Percentiles rank a stretch among this genome's conserved stretches.
Conservation (phyloP, 2,888 invertebrate genomes). For the Rapana venosa region DNA sequence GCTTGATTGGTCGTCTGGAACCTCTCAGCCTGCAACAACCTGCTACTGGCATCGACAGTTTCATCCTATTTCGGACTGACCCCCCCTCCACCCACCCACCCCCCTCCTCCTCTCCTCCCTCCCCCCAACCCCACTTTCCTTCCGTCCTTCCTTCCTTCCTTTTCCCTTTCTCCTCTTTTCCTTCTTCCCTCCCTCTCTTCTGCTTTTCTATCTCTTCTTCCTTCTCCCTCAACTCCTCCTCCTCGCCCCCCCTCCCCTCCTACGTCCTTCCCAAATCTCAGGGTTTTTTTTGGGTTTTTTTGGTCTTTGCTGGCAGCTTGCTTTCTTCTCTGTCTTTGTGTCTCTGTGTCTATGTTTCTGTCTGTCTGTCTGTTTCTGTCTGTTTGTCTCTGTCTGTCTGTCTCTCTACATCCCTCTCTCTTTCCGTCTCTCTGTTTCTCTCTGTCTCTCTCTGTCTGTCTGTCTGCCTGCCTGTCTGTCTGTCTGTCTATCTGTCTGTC, state of each 20-base stretch:
- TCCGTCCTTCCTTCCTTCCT: background rate
- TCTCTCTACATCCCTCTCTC: too few relatives aligned
- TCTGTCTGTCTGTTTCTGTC: too few relatives aligned
- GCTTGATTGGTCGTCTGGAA: conserved; percentile 26
- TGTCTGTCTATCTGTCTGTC: background rate
- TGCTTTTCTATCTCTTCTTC: background rate
- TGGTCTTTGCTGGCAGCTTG: background rate
- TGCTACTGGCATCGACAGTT: conserved; percentile 27
- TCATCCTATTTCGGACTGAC: conserved; percentile 9
- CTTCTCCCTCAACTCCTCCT: background rate
- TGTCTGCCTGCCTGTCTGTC: background rate
- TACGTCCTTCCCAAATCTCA: background rate
- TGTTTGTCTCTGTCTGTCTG: too few relatives aligned
- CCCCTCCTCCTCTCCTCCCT: background rate
- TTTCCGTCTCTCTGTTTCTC: background rate
- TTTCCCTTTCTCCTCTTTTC: too few relatives aligned
- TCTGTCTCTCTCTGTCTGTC: background rate
- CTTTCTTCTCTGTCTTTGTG: background rate
- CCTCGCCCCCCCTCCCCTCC: background rate
- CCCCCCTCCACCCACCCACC: background rate
- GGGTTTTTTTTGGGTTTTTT: background rate
- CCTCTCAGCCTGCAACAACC: background rate
- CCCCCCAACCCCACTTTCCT: background rate
- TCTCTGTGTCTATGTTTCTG: too few relatives aligned
- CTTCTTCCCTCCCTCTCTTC: background rate